Conservation (phyloP, 2,888 invertebrate genomes). For the Parapristionchus giblindavisi region DNA sequence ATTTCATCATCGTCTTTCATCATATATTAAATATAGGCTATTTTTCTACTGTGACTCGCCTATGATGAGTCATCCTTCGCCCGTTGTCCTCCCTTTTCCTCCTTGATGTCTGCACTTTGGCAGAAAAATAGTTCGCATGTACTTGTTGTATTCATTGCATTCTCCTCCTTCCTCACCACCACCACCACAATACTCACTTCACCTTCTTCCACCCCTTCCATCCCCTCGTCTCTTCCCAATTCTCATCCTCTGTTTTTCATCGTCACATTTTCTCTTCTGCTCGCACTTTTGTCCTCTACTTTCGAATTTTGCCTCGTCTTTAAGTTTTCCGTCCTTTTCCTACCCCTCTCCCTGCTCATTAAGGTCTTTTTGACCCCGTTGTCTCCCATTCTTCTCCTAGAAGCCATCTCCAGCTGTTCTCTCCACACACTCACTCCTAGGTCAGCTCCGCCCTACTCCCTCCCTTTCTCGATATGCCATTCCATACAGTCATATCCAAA, state of each 20-base stretch:
- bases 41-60: too few relatives aligned
- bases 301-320: too few relatives aligned
- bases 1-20: not conserved
- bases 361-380: too few relatives aligned
- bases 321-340: not conserved
- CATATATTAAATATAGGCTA: not conserved
- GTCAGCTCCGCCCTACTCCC: not conserved
- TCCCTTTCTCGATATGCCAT: not conserved
- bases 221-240: not conserved
- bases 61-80: too few relatives aligned
- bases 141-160: slow-evolving; percentile 31
- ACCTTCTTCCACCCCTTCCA: not conserved
- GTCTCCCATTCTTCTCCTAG: not conserved
- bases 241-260: not conserved
- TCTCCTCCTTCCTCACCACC: not conserved
- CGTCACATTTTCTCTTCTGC: not conserved
- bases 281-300: too few relatives aligned
- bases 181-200: not conserved
- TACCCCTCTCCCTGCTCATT: not conserved
- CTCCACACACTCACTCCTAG: not conserved
- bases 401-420: not conserved
- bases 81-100: not conserved
- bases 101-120: not conserved
- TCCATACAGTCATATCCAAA: slow-evolving; percentile 14
- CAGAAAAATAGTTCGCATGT: slow-evolving; percentile 10